These are phyloP conservation scores for Paralichthys olivaceus DNA, from an alignment of 2,113 vertebrate genomes.

Conservation along the genomic window DNA sequence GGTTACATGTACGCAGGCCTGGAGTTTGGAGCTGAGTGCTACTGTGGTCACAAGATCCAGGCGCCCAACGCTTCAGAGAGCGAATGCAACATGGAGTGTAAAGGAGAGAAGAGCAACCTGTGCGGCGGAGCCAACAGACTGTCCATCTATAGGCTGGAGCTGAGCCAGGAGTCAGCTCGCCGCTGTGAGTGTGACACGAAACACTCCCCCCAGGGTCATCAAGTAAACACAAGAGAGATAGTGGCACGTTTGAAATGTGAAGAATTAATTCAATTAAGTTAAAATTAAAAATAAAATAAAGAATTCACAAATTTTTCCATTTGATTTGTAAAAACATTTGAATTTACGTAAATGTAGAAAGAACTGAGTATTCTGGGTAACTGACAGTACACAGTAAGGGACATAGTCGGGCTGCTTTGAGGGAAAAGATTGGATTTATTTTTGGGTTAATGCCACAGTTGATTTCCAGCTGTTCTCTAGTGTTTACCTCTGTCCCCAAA, in stretches of 20 bases:
- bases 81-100: constrained; percentile 95
- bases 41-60: constrained; percentile 97
- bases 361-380: background rate
- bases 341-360: background rate
- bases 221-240: background rate
- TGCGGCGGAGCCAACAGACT: constrained; percentile 94
- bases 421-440: constrained; percentile 45
- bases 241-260: background rate
- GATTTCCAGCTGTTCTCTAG: constrained; percentile 51
- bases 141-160: constrained; percentile 93
- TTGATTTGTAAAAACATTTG: background rate
- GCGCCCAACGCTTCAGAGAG: constrained; percentile 87
- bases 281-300: no score
- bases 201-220: background rate
- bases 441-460: constrained; percentile 47
- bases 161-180: constrained; percentile 93
- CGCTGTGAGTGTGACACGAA: constrained; percentile 87
- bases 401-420: background rate
- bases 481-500: constrained; percentile 57
- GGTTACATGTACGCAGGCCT: constrained; percentile 95
- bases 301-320: background rate
- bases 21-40: constrained; percentile 98
- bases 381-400: background rate
- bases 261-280: no score
- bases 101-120: constrained; percentile 89